Evolutionary conservation across 2,797 vertebrate genomes (phyloP), one percentile per base, ranked within the genome.

Genomic region (Nyctibius grandis): DNA sequence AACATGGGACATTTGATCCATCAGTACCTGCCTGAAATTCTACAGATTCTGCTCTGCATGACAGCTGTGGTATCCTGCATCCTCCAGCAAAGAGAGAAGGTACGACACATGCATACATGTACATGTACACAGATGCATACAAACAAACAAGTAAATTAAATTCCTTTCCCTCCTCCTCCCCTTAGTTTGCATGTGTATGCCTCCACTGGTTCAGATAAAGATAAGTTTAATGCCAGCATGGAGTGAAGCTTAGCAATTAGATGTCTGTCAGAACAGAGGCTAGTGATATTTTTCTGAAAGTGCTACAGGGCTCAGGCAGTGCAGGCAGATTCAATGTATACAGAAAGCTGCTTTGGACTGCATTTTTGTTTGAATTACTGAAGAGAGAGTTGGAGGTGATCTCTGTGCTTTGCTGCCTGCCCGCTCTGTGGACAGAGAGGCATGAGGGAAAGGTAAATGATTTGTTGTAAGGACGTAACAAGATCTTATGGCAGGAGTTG

Each of bases 21-120:
- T 78, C 81, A 85, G 5, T 98, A 99, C 96, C 97, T 99, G 94
- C 98, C 99, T 59, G 99, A 98, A 96, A 98, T 99, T 92, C 97
- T 99, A 36, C 99, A 99, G 98, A 99, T 99, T 74, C 88, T 99
- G 63, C 98, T 99, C 73, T 99, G 99, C 73, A 96, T 99, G 98
- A 99, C 98, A 0, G 98, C 98, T 50, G 98, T 98, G 0, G 97
- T 99, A 18, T 98, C 98, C 59, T 95, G 96, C 22, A 75, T 98
- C 78, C 98, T 99, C 42, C 98, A 99, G 51, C 97, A 97, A 45
- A 98, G 99, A 93, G 98, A 99, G 22, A 98, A 99, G 99, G 99
- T 99, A 95, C 80, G 51, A 23, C 45, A 13, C 40, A 23, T 12
- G 6, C 22, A 60, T 63, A 80, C 8, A 3, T 44, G 9, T 60